A percentile compares a stretch with the other conserved stretches of the same genome.
Evolutionary conservation across 2,888 invertebrate species (phyloP).

Genomic region (Oscheius sp.): DNA sequence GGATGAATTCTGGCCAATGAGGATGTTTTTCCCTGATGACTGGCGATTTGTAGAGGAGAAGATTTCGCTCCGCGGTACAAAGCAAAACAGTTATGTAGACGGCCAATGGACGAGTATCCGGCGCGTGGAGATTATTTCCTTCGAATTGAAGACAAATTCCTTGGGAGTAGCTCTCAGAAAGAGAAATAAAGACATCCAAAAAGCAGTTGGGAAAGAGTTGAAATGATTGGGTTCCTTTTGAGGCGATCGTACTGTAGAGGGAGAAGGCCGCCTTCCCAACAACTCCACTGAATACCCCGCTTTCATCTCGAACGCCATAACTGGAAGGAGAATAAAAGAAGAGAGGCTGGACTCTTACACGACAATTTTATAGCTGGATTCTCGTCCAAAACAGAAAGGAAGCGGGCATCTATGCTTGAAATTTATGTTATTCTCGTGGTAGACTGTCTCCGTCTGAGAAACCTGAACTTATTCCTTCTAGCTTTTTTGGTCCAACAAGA

Average conservation of each 20-base stretch:
- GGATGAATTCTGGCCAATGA: constrained; percentile 54
- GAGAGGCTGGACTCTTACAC: constrained; percentile 31
- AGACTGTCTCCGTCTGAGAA: constrained; percentile 46
- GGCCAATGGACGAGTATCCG: constrained; percentile 39
- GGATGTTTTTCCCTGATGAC: constrained; percentile 25
- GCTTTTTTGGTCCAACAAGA: background rate
- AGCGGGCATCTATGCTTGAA: constrained; percentile 34
- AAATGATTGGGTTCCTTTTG: background rate
- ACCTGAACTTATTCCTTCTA: constrained; percentile 25
- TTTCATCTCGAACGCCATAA: constrained; percentile 20
- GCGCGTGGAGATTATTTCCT: constrained; percentile 46
- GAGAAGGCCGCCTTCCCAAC: constrained; percentile 12
- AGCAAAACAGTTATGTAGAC: constrained; percentile 50
- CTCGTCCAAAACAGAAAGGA: constrained; percentile 38
- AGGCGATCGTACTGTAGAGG: background rate
- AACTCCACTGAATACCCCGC: background rate
- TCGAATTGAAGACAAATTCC: constrained; percentile 42
- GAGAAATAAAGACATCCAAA: constrained; percentile 33
- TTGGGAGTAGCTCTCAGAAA: constrained; percentile 42
- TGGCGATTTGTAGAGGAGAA: constrained; percentile 38
- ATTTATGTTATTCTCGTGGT: constrained; percentile 29
- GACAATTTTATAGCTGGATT: constrained; percentile 31
- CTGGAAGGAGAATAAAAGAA: constrained; percentile 5
- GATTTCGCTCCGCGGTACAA: constrained; percentile 30
- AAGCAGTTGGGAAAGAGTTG: constrained; percentile 1